phyloP scores from a whole-genome alignment of 2,113 vertebrate genomes.

The Ciconia stormi region DNA sequence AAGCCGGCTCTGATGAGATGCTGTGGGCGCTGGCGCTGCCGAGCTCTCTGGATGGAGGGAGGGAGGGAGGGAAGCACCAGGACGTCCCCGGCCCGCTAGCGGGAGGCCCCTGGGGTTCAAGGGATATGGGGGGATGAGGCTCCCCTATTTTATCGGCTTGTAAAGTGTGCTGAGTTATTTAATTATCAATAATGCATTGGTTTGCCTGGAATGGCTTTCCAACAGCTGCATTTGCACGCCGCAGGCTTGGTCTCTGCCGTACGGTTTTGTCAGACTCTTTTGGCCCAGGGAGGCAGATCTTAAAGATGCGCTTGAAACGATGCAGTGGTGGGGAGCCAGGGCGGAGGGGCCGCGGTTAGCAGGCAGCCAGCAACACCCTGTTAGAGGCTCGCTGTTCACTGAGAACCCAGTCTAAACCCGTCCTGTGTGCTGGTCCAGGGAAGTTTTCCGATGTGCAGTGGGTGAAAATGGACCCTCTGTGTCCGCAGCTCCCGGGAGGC shows the following conservation, averaged over 20 bases:
- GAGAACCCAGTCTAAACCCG: not conserved
- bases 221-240: not conserved
- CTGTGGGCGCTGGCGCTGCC: not conserved
- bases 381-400: accelerated
- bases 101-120: not conserved
- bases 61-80: not conserved
- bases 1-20: not conserved
- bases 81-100: not conserved
- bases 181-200: not conserved
- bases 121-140: not conserved
- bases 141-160: not conserved
- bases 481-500: not conserved
- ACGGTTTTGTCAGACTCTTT: accelerated
- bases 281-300: not conserved
- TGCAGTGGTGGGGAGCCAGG: not conserved
- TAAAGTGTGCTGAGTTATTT: not conserved
- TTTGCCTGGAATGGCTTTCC: not conserved
- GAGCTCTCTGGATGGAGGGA: not conserved
- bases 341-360: not conserved
- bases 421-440: not conserved
- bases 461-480: too few species aligned
- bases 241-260: not conserved
- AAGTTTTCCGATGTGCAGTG: accelerated
- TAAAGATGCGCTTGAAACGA: not conserved
- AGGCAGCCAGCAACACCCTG: not conserved